phyloP scores from a whole-genome alignment of 2,888 invertebrate species.

The Neelides folsomi region DNA sequence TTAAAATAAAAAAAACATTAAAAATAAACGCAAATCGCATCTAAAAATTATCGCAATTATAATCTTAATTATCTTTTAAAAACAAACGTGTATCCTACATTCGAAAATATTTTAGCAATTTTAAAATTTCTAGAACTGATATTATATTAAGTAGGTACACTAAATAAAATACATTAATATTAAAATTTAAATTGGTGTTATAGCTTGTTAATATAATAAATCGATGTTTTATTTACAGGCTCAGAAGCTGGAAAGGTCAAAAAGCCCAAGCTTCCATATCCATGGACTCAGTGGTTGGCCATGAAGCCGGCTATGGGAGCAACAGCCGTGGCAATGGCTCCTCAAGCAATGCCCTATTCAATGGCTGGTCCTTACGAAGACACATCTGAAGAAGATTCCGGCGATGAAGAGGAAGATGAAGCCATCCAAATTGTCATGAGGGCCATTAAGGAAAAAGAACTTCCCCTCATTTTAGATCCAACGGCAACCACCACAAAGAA shows the following conservation, averaged over 20 bases:
- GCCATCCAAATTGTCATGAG: constrained; percentile 5
- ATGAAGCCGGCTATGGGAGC: neutral
- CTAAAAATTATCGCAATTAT: no score
- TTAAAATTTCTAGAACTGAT: no score
- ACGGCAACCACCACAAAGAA: constrained; percentile 4
- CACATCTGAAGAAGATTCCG: neutral
- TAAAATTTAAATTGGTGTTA: no score
- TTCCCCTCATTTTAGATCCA: neutral
- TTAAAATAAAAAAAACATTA: no score
- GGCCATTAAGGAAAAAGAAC: constrained; percentile 1
- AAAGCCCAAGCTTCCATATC: constrained; percentile 3
- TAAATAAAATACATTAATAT: no score
- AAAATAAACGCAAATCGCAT: no score
- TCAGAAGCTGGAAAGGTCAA: constrained; percentile 40
- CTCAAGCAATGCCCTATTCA: neutral
- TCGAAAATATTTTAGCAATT: no score
- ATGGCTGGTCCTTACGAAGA: neutral
- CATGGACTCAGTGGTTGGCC: constrained; percentile 15
- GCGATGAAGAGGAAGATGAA: neutral
- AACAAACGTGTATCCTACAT: no score
- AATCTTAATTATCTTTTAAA: no score
- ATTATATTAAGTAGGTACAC: no score
- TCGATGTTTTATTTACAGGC: no score
- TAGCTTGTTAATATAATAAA: no score
- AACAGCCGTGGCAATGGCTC: neutral